A percentile compares a stretch with the other conserved stretches of the same genome.
Conservation (phyloP, 2,888 invertebrate genomes). For the Aradus depressus region DNA sequence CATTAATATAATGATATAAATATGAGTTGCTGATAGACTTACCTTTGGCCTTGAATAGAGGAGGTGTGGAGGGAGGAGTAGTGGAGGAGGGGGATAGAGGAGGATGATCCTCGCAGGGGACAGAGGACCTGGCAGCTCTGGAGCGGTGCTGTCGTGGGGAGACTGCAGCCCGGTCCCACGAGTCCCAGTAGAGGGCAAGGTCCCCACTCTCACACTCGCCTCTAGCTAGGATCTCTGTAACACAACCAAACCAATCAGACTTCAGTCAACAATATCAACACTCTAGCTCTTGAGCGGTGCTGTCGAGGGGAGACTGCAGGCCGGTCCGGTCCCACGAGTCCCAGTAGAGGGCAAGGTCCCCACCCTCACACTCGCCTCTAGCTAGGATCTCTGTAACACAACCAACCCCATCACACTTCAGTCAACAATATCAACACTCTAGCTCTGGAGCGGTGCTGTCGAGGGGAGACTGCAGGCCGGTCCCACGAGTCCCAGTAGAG, state of each 20-base stretch:
- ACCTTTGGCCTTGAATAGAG: slow-evolving; percentile 38
- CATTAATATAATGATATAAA: background rate
- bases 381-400: slow-evolving; percentile 46
- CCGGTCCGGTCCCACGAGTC: slow-evolving; percentile 78
- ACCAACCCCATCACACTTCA: background rate
- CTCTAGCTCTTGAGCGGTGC: slow-evolving; percentile 40
- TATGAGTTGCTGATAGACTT: slow-evolving; percentile 11
- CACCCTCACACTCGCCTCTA: slow-evolving; percentile 44
- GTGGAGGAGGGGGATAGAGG: slow-evolving; percentile 33
- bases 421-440: too few relatives aligned
- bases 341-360: slow-evolving; percentile 69
- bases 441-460: slow-evolving; percentile 41
- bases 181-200: slow-evolving; percentile 82
- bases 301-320: slow-evolving; percentile 39
- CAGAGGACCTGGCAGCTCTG: slow-evolving; percentile 44
- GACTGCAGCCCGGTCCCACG: slow-evolving; percentile 59
- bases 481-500: slow-evolving; percentile 96
- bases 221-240: slow-evolving; percentile 47
- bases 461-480: slow-evolving; percentile 41
- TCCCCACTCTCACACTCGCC: slow-evolving; percentile 45
- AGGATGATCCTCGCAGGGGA: slow-evolving; percentile 48
- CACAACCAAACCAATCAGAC: background rate
- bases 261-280: too few relatives aligned
- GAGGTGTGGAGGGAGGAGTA: slow-evolving; percentile 43
- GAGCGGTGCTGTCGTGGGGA: slow-evolving; percentile 42